These are phyloP conservation scores for Poecile montanus DNA, from an alignment of 2,797 vertebrate genomes.

Conservation along the genomic window DNA sequence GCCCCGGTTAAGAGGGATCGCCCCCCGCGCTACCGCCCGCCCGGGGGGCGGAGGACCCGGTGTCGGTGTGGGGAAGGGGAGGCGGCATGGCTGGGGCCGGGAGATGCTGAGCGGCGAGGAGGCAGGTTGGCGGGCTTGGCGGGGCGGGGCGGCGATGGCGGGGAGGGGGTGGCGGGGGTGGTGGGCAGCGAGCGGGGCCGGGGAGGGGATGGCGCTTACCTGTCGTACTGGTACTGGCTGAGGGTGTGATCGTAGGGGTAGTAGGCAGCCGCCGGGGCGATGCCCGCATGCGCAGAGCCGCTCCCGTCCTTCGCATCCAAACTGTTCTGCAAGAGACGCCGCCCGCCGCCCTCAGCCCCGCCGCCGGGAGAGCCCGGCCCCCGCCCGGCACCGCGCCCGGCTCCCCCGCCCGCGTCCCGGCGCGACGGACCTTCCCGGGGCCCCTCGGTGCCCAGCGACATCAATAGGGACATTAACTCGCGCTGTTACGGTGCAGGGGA, in stretches of 20 bases:
- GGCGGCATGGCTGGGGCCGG: not conserved
- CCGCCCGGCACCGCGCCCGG: not conserved
- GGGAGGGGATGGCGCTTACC: slow-evolving; percentile 74
- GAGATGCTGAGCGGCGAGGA: not conserved
- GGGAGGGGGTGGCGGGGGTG: not conserved
- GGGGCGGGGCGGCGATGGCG: not conserved
- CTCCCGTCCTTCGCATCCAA: slow-evolving; percentile 93
- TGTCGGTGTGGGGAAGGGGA: not conserved
- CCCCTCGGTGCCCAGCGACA: not conserved
- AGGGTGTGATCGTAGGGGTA: slow-evolving; percentile 94
- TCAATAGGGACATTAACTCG: not conserved
- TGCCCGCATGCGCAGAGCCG: slow-evolving; percentile 91
- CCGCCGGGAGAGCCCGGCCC: not conserved
- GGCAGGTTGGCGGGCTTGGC: not conserved
- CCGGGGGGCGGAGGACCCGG: not conserved
- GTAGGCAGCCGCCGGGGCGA: slow-evolving; percentile 90
- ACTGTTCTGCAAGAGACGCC: slow-evolving; percentile 83
- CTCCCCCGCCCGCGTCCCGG: not conserved
- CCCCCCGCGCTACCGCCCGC: not conserved
- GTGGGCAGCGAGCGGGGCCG: not conserved
- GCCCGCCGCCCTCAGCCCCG: slow-evolving; percentile 33
- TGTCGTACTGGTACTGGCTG: slow-evolving; percentile 96
- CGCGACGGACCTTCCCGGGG: not conserved
- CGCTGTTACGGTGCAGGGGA: not conserved
- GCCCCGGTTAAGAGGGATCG: not conserved